Evolutionary conservation across 2,797 vertebrate genomes (phyloP), one percentile per base, ranked within the genome.

Genomic region (Coracias cyanogaster): DNA sequence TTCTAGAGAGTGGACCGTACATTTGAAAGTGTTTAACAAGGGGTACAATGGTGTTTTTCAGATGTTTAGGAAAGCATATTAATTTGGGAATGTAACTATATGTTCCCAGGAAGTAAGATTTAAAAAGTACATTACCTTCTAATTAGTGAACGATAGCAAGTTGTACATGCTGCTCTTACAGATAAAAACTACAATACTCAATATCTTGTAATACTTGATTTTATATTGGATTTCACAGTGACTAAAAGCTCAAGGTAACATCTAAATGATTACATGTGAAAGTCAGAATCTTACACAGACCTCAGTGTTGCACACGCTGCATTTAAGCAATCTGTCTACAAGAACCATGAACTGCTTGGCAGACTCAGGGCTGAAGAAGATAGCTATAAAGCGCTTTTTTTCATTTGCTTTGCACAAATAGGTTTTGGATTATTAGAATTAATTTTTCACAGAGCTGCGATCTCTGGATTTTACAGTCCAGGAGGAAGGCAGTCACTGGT

Each of bases 391-490:
- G 17, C 19, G 20, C 45, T 20, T 46, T 46, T 45, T 46, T 19
- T 46, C 45, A 20, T 46, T 46, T 46, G 37, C 71, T 86, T 93
- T 89, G 70, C 79, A 46, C 29, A 71, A 79, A 78, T 43, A 87
- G 78, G 57, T 70, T 62, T 26, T 69, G 74, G 35, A 77, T 93
- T 95, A 89, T 67, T 67, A 85, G 82, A 84, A 89, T 65, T 81
- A 91, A 95, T 41, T 85, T 77, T 82, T 66, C 37, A 79, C 54
- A 58, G 52, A 71, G 58, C n/a, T 35, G 21, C 7, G 10, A 78
- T 74, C 41, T 77, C 69, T 94, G 79, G 37, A 55, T 92, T 82
- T 86, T 69, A 83, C 37, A 49, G 80, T 76, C 25, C 35, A 66
- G 39, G 51, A 28, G 18, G 35, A 72, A 86, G 12, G 28, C 39